These are phyloP conservation scores for Eunapius fragilis DNA, from an alignment of 37 sponge, comb jelly and placozoan genomes.

Conservation along the genomic window DNA sequence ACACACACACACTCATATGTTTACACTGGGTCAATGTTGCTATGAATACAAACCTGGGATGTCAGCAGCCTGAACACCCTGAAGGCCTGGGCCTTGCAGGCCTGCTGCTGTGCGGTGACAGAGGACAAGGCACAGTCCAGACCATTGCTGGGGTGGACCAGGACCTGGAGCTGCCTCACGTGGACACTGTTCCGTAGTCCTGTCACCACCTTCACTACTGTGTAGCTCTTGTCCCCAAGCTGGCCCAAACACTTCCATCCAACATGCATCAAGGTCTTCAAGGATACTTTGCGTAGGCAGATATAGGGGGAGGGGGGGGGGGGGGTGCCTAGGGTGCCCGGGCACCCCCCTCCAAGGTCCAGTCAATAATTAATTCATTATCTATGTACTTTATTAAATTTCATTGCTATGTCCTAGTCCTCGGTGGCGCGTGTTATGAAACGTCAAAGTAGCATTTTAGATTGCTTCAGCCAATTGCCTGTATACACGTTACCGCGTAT, in stretches of 20 bases:
- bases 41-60: conserved; percentile 64
- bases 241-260: conserved; percentile 65
- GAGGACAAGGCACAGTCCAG: conserved; percentile 47
- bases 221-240: conserved; percentile 20
- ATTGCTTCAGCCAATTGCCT: too few relatives aligned
- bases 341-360: too few relatives aligned
- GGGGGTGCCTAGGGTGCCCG: background rate
- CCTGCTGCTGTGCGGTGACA: conserved; percentile 67
- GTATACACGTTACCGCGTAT: too few relatives aligned
- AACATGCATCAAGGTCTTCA: conserved; percentile 44
- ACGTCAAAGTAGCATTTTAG: too few relatives aligned
- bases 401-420: too few relatives aligned
- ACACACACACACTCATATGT: background rate
- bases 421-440: too few relatives aligned
- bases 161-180: conserved; percentile 79
- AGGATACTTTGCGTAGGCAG: conserved; percentile 44
- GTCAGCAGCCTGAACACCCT: conserved; percentile 89
- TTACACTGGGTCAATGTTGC: background rate
- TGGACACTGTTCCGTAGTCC: conserved; percentile 75
- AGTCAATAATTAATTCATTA: too few relatives aligned
- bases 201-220: conserved; percentile 69
- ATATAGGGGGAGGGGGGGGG: background rate
- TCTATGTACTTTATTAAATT: too few relatives aligned
- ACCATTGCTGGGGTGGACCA: conserved; percentile 20
- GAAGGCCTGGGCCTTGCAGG: conserved; percentile 85